Evolutionary conservation across 2,113 vertebrate genomes (phyloP).

Genomic region (Salminus brasiliensis): DNA sequence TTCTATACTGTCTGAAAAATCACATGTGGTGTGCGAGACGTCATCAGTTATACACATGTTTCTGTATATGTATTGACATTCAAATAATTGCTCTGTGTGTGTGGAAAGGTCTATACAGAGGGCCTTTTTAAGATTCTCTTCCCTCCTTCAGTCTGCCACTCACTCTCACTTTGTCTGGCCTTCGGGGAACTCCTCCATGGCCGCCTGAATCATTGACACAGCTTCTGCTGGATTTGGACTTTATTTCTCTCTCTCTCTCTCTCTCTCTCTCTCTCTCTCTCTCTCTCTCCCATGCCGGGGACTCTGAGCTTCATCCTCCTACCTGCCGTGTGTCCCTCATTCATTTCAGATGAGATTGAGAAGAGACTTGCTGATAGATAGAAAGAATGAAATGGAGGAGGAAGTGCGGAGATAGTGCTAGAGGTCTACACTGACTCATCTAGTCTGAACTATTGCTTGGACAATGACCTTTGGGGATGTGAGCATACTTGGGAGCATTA

Average conservation of each 20-base stretch:
- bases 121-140: too few relatives aligned
- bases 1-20: too few relatives aligned
- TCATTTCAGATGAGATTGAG: conserved; percentile 34
- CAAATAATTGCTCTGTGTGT: too few relatives aligned
- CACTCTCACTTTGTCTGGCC: conserved; percentile 23
- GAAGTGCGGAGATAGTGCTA: conserved; percentile 27
- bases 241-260: not conserved
- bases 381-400: conserved; percentile 29
- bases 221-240: conserved; percentile 43
- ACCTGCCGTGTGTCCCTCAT: conserved; percentile 28
- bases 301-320: conserved; percentile 34
- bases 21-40: too few relatives aligned
- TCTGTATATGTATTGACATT: too few relatives aligned
- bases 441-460: not conserved
- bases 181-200: conserved; percentile 24
- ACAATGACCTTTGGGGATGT: not conserved
- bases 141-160: conserved; percentile 46
- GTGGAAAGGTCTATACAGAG: too few relatives aligned
- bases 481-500: too few relatives aligned
- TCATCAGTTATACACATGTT: too few relatives aligned
- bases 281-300: conserved; percentile 28
- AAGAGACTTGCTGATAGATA: conserved; percentile 36
- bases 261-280: not conserved
- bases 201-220: conserved; percentile 45
- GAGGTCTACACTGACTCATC: not conserved